Evolutionary conservation across 1,140 invertebrate species (phyloP).

Genomic region (Sinella curviseta): DNA sequence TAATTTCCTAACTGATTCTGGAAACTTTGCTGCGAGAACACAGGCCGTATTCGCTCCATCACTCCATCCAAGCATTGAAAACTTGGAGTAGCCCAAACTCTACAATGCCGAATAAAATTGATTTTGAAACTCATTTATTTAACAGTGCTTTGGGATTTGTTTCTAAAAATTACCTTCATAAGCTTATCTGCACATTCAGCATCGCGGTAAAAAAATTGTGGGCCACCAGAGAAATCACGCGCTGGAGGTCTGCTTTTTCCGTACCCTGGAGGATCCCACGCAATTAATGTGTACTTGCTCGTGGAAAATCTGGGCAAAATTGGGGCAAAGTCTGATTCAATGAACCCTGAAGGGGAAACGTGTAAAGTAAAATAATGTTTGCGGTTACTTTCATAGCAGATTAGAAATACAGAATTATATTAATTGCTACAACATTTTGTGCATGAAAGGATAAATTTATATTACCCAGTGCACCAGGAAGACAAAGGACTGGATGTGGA

Average conservation of each 20-base stretch:
- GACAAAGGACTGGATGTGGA: slow-evolving; percentile 66
- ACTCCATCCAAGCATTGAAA: slow-evolving; percentile 83
- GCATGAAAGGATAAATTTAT: not conserved
- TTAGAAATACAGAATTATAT: not conserved
- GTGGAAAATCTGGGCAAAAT: slow-evolving; percentile 71
- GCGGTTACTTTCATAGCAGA: not conserved
- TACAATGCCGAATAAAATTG: slow-evolving; percentile 50
- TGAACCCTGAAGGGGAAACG: slow-evolving; percentile 61
- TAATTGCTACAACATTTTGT: not conserved
- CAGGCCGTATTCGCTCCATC: slow-evolving; percentile 81
- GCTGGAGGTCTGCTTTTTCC: slow-evolving; percentile 78
- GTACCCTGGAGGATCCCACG: slow-evolving; percentile 83
- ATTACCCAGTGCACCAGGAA: slow-evolving; percentile 74
- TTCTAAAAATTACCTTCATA: slow-evolving; percentile 64
- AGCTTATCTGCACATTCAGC: slow-evolving; percentile 68
- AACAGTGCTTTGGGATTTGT: no score
- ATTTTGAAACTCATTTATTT: not conserved
- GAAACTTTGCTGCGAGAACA: slow-evolving; percentile 70
- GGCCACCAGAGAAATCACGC: slow-evolving; percentile 63
- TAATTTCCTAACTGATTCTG: slow-evolving; percentile 68
- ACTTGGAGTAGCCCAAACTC: slow-evolving; percentile 66
- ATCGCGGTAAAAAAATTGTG: slow-evolving; percentile 73
- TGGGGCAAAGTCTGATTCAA: slow-evolving; percentile 78
- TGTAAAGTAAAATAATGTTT: not conserved
- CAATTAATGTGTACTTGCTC: slow-evolving; percentile 72